Base-by-base conservation (phyloP, 2,797 vertebrate species). In the Pangasius mekongensis region DNA sequence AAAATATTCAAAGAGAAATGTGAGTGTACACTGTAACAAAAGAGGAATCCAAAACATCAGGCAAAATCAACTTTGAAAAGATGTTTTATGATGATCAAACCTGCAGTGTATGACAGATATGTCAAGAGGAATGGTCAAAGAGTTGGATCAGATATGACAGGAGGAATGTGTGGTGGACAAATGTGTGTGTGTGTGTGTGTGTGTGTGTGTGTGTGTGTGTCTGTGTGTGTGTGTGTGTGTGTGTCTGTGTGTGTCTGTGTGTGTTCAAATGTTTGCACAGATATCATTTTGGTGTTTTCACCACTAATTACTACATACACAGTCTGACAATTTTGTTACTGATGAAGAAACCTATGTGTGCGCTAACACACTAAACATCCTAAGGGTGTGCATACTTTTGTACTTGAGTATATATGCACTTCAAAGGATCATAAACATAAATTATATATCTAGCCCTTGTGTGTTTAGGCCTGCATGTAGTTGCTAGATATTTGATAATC, bases 401-500 rank as follows among this genome's bases (percentile, higher is more conserved):
- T 47, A 27, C 71, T 47, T 3, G 4, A 76, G 6, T 69, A 33
- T 36, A 71, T 39, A 71, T 71, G 18, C 16, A 36, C 4, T 18
- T 36, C 16, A 71, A 20, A 71, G 16, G 8, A 22, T 16, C 67
- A 71, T 71, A 39, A 71, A 71, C 2, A 22, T 47, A 24, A 10
- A 81, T 81, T 36, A 33, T 39, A 81, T 24, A 39, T 39, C 2
- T 81, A 81, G 60, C 22, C 33, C 33, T 24, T 81, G 7, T 56
- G 18, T 81, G 54, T 81, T 82, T 82, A 82, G 11, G 11, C 36
- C 22, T 62, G 54, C 33, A 81, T 58, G 10, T 39, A 24, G 54
- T 81, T 81, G 22, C 5, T n/a, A 43, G 58, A 82, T 43, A 82
- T 62, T 62, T 62, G 80, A 39, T 82, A 27, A 82, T 62, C 58